Conservation (phyloP, 1,140 invertebrate species). For the Heliconius hermathena region DNA sequence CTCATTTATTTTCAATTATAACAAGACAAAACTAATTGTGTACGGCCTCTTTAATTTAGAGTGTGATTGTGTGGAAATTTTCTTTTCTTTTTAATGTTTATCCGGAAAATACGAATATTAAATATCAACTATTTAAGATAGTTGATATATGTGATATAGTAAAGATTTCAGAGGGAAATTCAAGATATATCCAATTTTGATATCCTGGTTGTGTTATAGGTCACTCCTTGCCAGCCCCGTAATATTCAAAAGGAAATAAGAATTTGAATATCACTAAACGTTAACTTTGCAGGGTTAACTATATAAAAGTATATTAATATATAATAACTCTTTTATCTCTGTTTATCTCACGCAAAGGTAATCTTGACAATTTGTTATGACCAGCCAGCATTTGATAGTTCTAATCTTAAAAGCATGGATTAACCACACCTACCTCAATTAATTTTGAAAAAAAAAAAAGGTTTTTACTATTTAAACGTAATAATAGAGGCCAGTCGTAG, state of each 20-base stretch:
- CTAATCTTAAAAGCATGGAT: conserved; percentile 28
- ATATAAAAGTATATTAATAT: neutral
- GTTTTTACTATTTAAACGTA: neutral
- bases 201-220: too few relatives aligned
- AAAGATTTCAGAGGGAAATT: neutral
- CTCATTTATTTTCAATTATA: conserved; percentile 33
- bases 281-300: neutral
- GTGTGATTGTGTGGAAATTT: neutral
- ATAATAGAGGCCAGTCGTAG: too few relatives aligned
- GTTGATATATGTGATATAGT: too few relatives aligned
- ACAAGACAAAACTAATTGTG: conserved; percentile 1
- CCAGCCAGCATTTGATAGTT: neutral
- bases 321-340: neutral
- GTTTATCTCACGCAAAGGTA: neutral
- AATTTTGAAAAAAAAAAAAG: neutral
- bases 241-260: neutral
- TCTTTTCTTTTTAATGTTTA: neutral
- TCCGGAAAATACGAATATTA: too few relatives aligned
- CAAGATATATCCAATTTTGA: neutral
- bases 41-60: conserved; percentile 17
- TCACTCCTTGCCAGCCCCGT: too few relatives aligned
- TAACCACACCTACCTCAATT: conserved; percentile 8
- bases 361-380: conserved; percentile 8
- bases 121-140: too few relatives aligned
- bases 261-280: neutral